Percentiles rank a stretch among this genome's conserved stretches.
These are phyloP conservation scores for Gymnobelideus leadbeateri DNA, from an alignment of 2,113 vertebrate genomes.

Conservation along the genomic window DNA sequence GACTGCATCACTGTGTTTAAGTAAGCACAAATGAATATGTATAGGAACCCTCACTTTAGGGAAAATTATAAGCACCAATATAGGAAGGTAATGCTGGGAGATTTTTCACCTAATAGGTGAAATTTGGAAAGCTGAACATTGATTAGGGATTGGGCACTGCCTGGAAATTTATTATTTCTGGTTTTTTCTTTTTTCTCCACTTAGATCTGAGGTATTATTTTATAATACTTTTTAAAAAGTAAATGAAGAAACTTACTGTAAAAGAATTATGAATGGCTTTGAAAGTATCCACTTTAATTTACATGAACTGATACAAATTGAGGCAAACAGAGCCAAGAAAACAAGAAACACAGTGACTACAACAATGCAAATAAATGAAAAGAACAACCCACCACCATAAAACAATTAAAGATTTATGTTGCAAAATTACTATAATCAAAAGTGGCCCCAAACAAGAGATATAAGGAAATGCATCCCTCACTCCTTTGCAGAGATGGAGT, in stretches of 20 bases:
- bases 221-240: constrained; percentile 7
- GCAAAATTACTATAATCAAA: background rate
- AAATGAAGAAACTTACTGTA: constrained; percentile 13
- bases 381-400: background rate
- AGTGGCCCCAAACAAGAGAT: background rate
- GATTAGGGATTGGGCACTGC: background rate
- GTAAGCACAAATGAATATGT: background rate
- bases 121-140: background rate
- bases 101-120: background rate
- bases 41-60: background rate
- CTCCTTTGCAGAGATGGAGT: background rate
- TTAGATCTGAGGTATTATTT: constrained; percentile 47
- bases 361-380: background rate
- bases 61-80: background rate
- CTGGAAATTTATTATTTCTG: constrained; percentile 32
- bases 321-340: background rate
- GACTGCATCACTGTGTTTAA: background rate
- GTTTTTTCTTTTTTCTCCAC: constrained; percentile 45
- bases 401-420: background rate
- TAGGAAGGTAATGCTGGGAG: background rate
- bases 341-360: background rate
- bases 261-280: constrained; percentile 44
- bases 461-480: background rate
- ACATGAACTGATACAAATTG: background rate
- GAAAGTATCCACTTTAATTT: constrained; percentile 30